phyloP scores from a whole-genome alignment of 1,140 invertebrate genomes.

The Monomorium pharaonis region DNA sequence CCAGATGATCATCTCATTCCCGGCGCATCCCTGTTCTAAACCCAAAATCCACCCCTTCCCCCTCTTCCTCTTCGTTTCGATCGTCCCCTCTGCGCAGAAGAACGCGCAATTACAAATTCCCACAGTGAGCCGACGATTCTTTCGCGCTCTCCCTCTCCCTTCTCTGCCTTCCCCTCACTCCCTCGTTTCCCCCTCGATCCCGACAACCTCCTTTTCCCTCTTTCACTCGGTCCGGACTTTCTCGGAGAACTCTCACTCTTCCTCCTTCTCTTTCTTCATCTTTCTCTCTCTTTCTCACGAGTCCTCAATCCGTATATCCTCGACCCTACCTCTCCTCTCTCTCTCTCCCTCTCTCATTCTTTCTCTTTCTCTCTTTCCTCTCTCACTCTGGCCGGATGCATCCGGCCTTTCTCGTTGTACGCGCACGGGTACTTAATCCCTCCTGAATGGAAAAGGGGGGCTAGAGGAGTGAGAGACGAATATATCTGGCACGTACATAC shows the following conservation, averaged over 20 bases:
- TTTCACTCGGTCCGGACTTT: conserved; percentile 19
- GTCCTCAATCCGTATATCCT: conserved; percentile 3
- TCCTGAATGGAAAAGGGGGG: conserved; percentile 34
- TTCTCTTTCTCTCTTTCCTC: not conserved
- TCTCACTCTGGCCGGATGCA: conserved; percentile 8
- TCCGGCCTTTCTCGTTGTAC: conserved; percentile 44
- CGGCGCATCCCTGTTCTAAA: not conserved
- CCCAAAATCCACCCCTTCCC: not conserved
- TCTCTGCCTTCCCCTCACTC: conserved; percentile 14
- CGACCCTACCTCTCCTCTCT: not conserved
- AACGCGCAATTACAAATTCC: conserved; percentile 82
- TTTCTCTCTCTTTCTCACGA: not conserved
- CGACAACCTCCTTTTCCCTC: conserved; percentile 44
- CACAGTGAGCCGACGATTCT: conserved; percentile 76
- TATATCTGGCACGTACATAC: conserved; percentile 34
- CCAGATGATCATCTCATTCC: not conserved
- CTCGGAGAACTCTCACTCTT: conserved; percentile 53
- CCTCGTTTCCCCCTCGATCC: conserved; percentile 23
- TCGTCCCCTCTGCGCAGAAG: conserved; percentile 34
- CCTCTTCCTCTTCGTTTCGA: not conserved
- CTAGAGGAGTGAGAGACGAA: conserved; percentile 25
- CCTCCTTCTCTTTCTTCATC: not conserved
- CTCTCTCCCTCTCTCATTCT: not conserved
- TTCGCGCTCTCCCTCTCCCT: not conserved
- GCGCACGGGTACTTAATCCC: conserved; percentile 43